Percentiles rank a stretch among this genome's conserved stretches.
Evolutionary conservation across 2,113 vertebrate genomes (phyloP).

Genomic region (Nycticorax nycticorax): DNA sequence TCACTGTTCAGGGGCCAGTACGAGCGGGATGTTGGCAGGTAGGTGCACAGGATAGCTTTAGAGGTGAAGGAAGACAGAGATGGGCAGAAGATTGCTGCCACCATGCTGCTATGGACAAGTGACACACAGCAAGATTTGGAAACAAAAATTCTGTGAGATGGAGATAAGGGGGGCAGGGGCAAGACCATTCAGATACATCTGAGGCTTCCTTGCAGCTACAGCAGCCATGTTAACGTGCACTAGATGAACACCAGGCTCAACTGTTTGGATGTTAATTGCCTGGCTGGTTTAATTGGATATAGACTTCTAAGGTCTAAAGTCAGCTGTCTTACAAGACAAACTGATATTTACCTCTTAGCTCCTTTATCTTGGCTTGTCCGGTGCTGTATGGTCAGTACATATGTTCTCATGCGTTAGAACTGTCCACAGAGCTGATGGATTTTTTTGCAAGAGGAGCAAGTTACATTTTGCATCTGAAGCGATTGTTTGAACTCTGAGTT

Average conservation of each 20-base stretch:
- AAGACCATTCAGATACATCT: not conserved
- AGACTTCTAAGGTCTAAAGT: not conserved
- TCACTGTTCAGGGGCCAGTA: not conserved
- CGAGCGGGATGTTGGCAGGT: not conserved
- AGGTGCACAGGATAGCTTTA: not conserved
- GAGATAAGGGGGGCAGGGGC: not conserved
- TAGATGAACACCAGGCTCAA: not conserved
- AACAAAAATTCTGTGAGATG: not conserved
- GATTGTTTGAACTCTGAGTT: not conserved
- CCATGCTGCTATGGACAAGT: not conserved
- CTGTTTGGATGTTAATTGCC: not conserved
- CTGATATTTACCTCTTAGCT: not conserved
- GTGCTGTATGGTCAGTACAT: not conserved
- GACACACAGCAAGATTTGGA: not conserved
- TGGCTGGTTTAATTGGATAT: slow-evolving; percentile 9
- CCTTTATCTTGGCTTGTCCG: not conserved
- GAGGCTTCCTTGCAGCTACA: not conserved
- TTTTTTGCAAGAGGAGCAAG: not conserved
- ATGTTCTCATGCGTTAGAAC: not conserved
- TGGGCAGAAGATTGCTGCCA: not conserved
- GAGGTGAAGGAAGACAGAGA: not conserved
- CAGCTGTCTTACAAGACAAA: not conserved
- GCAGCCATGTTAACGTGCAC: not conserved
- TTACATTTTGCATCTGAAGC: not conserved
- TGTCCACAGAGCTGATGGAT: not conserved